A percentile compares a stretch with the other conserved stretches of the same genome.
Evolutionary conservation across 2,888 invertebrate genomes (phyloP).

Genomic region (Alitta virens): DNA sequence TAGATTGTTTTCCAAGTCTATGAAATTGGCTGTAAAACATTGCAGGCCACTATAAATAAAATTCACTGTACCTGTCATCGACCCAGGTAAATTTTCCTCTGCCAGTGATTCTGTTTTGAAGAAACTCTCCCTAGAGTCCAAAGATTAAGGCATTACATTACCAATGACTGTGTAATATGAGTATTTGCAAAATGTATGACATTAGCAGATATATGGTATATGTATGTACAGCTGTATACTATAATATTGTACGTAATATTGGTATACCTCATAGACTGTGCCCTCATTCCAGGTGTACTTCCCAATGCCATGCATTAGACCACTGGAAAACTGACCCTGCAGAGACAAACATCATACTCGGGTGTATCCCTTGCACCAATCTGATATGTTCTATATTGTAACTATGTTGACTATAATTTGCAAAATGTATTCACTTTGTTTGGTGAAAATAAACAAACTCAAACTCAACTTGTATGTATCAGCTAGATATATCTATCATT

Average conservation of each 20-base stretch:
- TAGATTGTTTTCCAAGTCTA: too few relatives aligned
- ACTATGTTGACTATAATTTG: too few relatives aligned
- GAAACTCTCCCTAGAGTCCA: conserved; percentile 50
- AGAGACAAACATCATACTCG: conserved; percentile 4
- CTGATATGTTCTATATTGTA: too few relatives aligned
- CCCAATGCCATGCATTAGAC: conserved; percentile 57
- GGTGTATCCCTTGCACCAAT: too few relatives aligned
- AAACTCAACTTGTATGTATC: too few relatives aligned
- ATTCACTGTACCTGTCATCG: conserved; percentile 41
- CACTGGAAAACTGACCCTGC: conserved; percentile 54
- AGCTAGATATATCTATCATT: too few relatives aligned
- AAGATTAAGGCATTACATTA: background rate
- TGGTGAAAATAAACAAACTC: too few relatives aligned
- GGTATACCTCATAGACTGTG: conserved; percentile 50
- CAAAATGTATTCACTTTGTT: too few relatives aligned
- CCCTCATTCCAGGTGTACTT: conserved; percentile 55
- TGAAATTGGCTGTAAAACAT: background rate
- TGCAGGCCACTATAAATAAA: background rate
- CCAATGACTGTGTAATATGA: background rate
- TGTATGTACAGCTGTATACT: background rate
- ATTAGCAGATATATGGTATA: background rate
- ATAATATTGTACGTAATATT: too few relatives aligned
- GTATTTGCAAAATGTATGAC: background rate
- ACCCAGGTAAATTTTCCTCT: conserved; percentile 53
- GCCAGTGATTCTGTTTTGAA: conserved; percentile 52